Conservation (phyloP, 2,888 invertebrate genomes). For the Metalampra italica region DNA sequence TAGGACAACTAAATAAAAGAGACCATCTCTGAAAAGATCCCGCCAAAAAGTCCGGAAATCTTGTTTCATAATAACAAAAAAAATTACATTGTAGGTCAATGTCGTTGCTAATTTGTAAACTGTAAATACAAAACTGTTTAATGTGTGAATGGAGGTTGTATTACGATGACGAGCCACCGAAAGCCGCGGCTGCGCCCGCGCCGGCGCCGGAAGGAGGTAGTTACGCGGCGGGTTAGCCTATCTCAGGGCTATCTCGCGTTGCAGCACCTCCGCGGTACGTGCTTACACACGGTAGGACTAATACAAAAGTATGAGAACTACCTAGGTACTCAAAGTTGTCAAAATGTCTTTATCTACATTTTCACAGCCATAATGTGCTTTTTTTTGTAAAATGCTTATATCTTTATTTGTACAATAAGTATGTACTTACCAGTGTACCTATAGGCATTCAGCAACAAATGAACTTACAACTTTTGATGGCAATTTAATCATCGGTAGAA, state of each 20-base stretch:
- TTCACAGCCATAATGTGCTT: no score
- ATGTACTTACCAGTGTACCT: no score
- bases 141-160: constrained; percentile 51
- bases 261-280: constrained; percentile 34
- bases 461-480: no score
- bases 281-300: constrained; percentile 11
- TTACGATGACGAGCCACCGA: constrained; percentile 42
- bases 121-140: constrained; percentile 18
- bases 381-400: no score
- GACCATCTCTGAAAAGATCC: not conserved
- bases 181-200: constrained; percentile 57
- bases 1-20: no score
- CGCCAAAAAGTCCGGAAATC: no score
- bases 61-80: no score
- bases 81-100: constrained; percentile 26
- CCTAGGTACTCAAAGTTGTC: no score
- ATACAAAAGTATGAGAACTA: not conserved
- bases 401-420: no score
- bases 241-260: constrained; percentile 67
- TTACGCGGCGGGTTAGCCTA: constrained; percentile 40
- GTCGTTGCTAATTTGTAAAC: constrained; percentile 11
- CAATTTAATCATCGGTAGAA: no score
- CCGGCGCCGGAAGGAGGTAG: constrained; percentile 64
- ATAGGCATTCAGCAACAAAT: no score
- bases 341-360: no score